Percentiles rank a stretch among this genome's conserved stretches.
phyloP scores from a whole-genome alignment of 2,797 vertebrate species.

The Sternarchorhynchus goeldii region DNA sequence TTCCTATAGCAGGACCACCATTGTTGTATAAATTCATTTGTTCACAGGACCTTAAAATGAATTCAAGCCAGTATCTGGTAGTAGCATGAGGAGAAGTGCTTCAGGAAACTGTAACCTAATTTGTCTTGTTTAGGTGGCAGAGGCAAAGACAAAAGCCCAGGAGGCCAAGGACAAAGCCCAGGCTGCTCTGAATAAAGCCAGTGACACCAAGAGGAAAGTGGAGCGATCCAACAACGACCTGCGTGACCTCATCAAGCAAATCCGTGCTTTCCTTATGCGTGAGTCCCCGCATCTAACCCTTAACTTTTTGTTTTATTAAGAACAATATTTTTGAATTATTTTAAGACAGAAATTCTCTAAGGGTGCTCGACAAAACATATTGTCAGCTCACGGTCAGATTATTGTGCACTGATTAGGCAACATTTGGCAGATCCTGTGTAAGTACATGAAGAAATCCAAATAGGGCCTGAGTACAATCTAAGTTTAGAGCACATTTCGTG shows the following conservation, averaged over 20 bases:
- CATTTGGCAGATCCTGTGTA: background rate
- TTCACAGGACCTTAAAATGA: background rate
- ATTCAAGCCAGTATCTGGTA: background rate
- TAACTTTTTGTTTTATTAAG: too few species aligned
- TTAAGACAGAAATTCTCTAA: background rate
- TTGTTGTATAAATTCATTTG: background rate
- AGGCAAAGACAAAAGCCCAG: slow-evolving; percentile 86
- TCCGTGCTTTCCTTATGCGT: slow-evolving; percentile 95
- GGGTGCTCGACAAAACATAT: background rate
- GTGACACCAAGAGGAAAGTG: slow-evolving; percentile 85
- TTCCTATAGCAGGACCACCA: background rate
- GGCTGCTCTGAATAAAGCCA: slow-evolving; percentile 88
- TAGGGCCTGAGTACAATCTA: background rate
- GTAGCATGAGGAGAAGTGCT: background rate
- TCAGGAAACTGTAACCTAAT: background rate
- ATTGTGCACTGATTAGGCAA: background rate
- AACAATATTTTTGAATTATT: background rate
- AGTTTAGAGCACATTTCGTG: background rate
- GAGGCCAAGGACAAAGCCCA: slow-evolving; percentile 86
- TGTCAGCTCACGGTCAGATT: background rate
- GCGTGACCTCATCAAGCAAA: slow-evolving; percentile 91
- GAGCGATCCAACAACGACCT: slow-evolving; percentile 91
- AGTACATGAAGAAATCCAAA: too few species aligned
- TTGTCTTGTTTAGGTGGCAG: slow-evolving; percentile 77
- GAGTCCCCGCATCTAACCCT: slow-evolving; percentile 67